phyloP scores from a whole-genome alignment of 1,140 invertebrate species.

The Hyposmocoma kahamanoa region DNA sequence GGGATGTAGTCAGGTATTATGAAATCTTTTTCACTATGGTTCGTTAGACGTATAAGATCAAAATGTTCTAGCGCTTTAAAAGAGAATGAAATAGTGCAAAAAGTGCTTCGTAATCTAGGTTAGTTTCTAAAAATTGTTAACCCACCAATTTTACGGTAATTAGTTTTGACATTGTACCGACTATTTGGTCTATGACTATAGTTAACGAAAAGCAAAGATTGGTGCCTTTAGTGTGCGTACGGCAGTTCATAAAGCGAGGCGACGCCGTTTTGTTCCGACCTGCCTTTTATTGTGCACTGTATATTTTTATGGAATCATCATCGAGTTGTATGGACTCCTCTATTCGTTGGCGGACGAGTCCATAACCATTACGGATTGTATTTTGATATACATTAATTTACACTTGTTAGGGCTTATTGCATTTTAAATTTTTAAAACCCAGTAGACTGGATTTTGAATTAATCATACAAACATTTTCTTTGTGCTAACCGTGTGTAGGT shows the following conservation, averaged over 20 bases:
- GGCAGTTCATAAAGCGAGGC: constrained; percentile 52
- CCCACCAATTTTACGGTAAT: constrained; percentile 56
- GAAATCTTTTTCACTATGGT: too few relatives aligned
- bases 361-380: constrained; percentile 65
- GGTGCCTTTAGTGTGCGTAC: constrained; percentile 25
- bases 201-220: constrained; percentile 36
- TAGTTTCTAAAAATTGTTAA: constrained; percentile 24
- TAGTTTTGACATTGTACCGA: constrained; percentile 16
- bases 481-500: background rate
- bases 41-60: too few relatives aligned
- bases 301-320: constrained; percentile 73
- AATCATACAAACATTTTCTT: background rate
- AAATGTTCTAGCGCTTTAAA: too few relatives aligned
- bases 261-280: constrained; percentile 59
- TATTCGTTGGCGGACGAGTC: constrained; percentile 51
- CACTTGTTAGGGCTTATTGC: constrained; percentile 29
- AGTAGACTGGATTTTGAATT: too few relatives aligned
- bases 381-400: constrained; percentile 50
- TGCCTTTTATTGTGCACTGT: constrained; percentile 66
- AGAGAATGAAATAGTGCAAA: too few relatives aligned
- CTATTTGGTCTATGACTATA: constrained; percentile 34
- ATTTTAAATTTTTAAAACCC: too few relatives aligned
- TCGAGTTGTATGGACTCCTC: constrained; percentile 62
- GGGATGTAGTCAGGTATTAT: too few relatives aligned
- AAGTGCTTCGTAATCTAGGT: too few relatives aligned